A percentile compares a stretch with the other conserved stretches of the same genome.
These are phyloP conservation scores for Lethenteron reissneri DNA, from an alignment of 2,113 vertebrate species.

Conservation along the genomic window DNA sequence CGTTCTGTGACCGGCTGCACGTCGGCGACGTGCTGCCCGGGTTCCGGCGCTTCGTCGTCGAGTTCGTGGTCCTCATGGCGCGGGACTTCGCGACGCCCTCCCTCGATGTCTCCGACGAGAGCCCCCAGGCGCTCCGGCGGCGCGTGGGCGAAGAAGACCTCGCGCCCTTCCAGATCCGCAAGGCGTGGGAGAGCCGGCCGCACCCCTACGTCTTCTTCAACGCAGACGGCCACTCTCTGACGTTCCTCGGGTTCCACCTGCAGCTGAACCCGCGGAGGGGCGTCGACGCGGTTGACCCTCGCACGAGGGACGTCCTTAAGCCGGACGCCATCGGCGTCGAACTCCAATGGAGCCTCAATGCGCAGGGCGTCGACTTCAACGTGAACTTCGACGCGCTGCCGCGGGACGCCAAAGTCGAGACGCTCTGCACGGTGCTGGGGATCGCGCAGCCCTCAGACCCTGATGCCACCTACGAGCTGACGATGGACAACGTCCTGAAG, in stretches of 20 bases:
- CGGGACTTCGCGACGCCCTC: slow-evolving; percentile 81
- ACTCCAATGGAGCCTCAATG: slow-evolving; percentile 22
- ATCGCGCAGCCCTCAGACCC: slow-evolving; percentile 40
- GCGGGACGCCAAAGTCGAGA: slow-evolving; percentile 44
- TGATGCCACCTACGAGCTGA: slow-evolving; percentile 78
- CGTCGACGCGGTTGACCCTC: slow-evolving; percentile 43
- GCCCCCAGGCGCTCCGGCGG: slow-evolving; percentile 27
- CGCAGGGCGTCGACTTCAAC: slow-evolving; percentile 70
- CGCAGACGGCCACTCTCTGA: slow-evolving; percentile 59
- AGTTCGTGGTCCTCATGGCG: slow-evolving; percentile 88
- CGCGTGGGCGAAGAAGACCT: slow-evolving; percentile 14
- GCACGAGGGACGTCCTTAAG: slow-evolving; percentile 30
- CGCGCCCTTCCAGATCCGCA: slow-evolving; percentile 61
- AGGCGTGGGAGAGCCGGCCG: slow-evolving; percentile 72
- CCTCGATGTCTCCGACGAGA: slow-evolving; percentile 57
- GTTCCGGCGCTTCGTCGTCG: slow-evolving; percentile 75
- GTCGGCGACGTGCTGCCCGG: slow-evolving; percentile 41
- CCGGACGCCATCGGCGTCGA: slow-evolving; percentile 33
- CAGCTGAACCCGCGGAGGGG: slow-evolving; percentile 9
- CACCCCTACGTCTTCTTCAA: slow-evolving; percentile 93
- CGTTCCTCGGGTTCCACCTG: slow-evolving; percentile 72
- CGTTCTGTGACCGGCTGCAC: slow-evolving; percentile 64
- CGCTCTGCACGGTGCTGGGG: slow-evolving; percentile 49
- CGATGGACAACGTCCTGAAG: slow-evolving; percentile 69
- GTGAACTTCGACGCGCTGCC: slow-evolving; percentile 43